phyloP scores from a whole-genome alignment of 1,140 invertebrate genomes.

The Micrasema longulum region DNA sequence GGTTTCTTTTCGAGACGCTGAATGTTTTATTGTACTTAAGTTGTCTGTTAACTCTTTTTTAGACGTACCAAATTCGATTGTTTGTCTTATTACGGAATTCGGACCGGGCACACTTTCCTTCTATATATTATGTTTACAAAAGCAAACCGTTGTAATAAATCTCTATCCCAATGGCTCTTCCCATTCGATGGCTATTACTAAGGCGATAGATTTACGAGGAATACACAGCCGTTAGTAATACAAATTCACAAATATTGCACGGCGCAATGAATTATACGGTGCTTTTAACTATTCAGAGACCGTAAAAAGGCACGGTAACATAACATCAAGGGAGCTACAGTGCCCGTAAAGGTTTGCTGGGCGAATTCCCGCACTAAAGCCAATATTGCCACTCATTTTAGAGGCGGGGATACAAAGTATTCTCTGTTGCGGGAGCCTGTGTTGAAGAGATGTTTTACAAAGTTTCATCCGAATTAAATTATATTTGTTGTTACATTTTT shows the following conservation, averaged over 20 bases:
- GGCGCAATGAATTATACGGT: slow-evolving; percentile 46
- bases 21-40: slow-evolving; percentile 32
- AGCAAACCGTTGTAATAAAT: slow-evolving; percentile 52
- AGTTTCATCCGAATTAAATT: too few relatives aligned
- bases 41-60: slow-evolving; percentile 18
- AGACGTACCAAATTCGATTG: slow-evolving; percentile 27
- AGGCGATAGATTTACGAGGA: slow-evolving; percentile 52
- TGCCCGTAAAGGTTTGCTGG: neutral
- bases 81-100: slow-evolving; percentile 33
- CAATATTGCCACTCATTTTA: slow-evolving; percentile 10
- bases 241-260: slow-evolving; percentile 40
- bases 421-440: too few relatives aligned
- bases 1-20: neutral
- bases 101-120: slow-evolving; percentile 18
- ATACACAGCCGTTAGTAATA: slow-evolving; percentile 44
- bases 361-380: slow-evolving; percentile 14
- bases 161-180: slow-evolving; percentile 54
- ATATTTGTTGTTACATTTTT: too few relatives aligned
- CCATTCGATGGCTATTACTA: slow-evolving; percentile 54
- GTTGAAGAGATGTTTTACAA: too few relatives aligned
- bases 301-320: slow-evolving; percentile 43
- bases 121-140: slow-evolving; percentile 48
- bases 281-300: slow-evolving; percentile 35
- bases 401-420: neutral
- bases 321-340: neutral